These are phyloP conservation scores for Ophiodon elongatus DNA, from an alignment of 2,113 vertebrate genomes.

Conservation along the genomic window DNA sequence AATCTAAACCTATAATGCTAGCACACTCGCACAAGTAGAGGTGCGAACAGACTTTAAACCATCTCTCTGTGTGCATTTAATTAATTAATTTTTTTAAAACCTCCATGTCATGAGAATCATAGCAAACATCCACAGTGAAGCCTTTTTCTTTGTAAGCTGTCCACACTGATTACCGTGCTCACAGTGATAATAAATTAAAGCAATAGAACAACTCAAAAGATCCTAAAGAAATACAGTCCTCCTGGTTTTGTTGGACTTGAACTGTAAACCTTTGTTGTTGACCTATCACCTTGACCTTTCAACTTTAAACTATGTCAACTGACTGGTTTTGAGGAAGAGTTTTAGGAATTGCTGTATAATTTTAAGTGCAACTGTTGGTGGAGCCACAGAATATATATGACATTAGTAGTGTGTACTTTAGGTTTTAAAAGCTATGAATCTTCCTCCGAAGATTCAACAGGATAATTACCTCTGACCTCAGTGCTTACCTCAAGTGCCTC, in stretches of 20 bases:
- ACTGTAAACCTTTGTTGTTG: conserved; percentile 31
- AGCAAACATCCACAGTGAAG: not conserved
- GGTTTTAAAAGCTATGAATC: not conserved
- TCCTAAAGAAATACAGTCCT: conserved; percentile 1
- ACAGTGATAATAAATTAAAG: conserved; percentile 9
- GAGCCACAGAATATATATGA: too few relatives aligned
- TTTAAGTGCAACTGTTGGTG: not conserved
- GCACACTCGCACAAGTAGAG: conserved; percentile 18
- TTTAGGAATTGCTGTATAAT: not conserved
- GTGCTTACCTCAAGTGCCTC: conserved; percentile 14
- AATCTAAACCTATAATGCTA: conserved; percentile 45
- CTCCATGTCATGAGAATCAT: conserved; percentile 27
- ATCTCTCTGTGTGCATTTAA: not conserved
- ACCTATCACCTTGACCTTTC: conserved; percentile 34
- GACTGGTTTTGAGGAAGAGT: not conserved
- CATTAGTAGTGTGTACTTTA: not conserved
- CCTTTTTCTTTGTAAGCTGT: conserved; percentile 14
- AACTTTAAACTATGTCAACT: conserved; percentile 23
- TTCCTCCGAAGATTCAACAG: conserved; percentile 10
- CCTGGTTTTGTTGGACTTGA: conserved; percentile 43
- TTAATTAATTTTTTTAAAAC: not conserved
- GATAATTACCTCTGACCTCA: conserved; percentile 38
- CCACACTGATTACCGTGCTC: conserved; percentile 6
- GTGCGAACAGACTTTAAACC: conserved; percentile 1
- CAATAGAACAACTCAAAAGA: conserved; percentile 15